Base-by-base conservation (phyloP, 2,797 vertebrate species). In the Semaprochilodus insignis region DNA sequence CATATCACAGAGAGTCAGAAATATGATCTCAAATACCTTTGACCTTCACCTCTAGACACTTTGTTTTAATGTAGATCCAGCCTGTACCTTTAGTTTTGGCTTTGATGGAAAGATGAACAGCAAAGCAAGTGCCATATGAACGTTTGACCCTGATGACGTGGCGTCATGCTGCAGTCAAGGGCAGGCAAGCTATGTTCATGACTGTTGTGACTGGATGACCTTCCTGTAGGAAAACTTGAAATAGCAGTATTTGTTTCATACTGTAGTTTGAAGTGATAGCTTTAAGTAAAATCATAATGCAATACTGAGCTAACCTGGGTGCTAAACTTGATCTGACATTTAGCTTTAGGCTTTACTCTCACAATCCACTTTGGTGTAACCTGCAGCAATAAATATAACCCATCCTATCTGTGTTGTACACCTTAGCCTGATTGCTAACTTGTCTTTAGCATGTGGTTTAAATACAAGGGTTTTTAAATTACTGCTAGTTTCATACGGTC, bases 1-100 rank as follows among this genome's bases (percentile, higher is more conserved):
- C 96, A 0, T 96, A 96, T 66, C 93, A 94, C 77, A 95, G 94
- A 90, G 97, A 99, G 91, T 98, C 98, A 0, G 95, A 96, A 91
- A 98, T 99, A 91, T 99, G 94, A 98, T 85, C 78, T 77, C 62
- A 85, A 83, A 81, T 69, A 21, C 48, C 84, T 6, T 82, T 75
- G 54, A 66, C 23, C 52, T 75, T 80, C 31, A 81, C 31, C 78
- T 57, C 65, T 80, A 23, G 59, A 80, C 19, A 81, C 75, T 83
- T 73, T 79, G 72, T 19, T 85, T 87, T 59, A 81, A 54, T 6
- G 59, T 80, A 84, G 65, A 82, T 74, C 82, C 59, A 57, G 74
- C 69, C 81, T 79, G 78, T 81, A 63, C 78, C 74, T 81, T 74
- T 83, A 83, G 82, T 71, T 85, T 85, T 82, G 69, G 78, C 83